These are phyloP conservation scores for Crossaster papposus DNA, from an alignment of 53 echinoderm and acorn worm species.

Conservation along the genomic window DNA sequence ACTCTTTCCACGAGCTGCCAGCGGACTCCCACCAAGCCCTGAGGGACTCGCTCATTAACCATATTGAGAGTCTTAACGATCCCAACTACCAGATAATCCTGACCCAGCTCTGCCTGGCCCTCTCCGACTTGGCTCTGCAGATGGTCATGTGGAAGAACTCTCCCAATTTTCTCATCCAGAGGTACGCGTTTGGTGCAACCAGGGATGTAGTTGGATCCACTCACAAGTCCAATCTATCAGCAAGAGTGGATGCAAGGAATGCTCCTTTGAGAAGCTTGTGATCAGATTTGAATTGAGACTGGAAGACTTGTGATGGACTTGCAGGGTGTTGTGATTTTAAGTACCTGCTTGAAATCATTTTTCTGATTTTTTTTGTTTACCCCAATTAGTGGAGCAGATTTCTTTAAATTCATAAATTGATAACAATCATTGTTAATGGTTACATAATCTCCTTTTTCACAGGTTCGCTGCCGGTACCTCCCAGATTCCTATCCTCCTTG, in stretches of 20 bases:
- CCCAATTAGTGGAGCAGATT: neutral
- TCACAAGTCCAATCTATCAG: too few relatives aligned
- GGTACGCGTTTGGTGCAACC: constrained; percentile 55
- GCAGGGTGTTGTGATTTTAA: too few relatives aligned
- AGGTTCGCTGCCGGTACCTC: constrained; percentile 81
- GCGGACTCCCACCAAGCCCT: constrained; percentile 84
- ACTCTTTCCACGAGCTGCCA: constrained; percentile 90
- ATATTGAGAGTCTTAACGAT: constrained; percentile 82
- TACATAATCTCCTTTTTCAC: neutral
- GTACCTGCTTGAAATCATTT: too few relatives aligned
- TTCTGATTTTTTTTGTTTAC: too few relatives aligned
- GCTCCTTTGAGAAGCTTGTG: too few relatives aligned
- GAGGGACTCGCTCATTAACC: constrained; percentile 86
- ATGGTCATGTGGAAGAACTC: constrained; percentile 94
- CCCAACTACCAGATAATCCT: constrained; percentile 90
- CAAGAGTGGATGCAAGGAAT: too few relatives aligned
- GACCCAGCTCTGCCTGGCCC: constrained; percentile 95
- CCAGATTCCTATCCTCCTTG: constrained; percentile 87
- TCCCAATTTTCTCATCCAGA: constrained; percentile 81
- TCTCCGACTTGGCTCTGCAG: constrained; percentile 92
- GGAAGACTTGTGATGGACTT: too few relatives aligned
- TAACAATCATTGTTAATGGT: too few relatives aligned
- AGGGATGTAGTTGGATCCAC: too few relatives aligned
- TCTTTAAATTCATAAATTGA: too few relatives aligned
- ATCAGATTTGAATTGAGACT: too few relatives aligned